Conservation (phyloP, 2,113 vertebrate genomes). For the Muntiacus muntjak region DNA sequence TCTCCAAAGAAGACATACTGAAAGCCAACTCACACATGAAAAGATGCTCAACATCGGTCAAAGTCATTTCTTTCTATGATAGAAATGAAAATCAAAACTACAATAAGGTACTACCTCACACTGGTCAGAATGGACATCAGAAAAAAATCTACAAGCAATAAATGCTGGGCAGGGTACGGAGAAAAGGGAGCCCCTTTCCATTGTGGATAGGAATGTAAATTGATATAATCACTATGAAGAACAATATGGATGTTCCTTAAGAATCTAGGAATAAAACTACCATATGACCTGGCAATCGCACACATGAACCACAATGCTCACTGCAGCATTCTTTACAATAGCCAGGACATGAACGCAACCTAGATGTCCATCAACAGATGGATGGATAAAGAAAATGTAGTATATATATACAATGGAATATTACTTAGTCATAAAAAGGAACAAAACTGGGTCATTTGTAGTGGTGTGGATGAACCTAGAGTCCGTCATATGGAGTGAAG, state of each 20-base stretch:
- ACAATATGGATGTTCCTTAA: not conserved
- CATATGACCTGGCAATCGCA: not conserved
- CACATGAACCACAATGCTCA: not conserved
- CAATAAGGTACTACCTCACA: not conserved
- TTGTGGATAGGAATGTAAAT: not conserved
- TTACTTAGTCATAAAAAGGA: not conserved
- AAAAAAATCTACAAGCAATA: not conserved
- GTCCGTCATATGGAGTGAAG: not conserved
- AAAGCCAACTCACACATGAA: not conserved
- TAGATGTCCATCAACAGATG: not conserved
- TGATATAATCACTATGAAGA: not conserved
- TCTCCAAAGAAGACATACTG: not conserved
- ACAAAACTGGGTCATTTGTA: not conserved
- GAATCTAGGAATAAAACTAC: not conserved
- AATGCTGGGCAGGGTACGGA: not conserved
- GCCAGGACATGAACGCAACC: not conserved
- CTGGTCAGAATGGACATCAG: not conserved
- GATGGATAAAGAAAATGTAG: not conserved
- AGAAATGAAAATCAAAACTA: not conserved
- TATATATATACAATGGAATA: not conserved
- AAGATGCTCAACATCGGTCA: accelerated
- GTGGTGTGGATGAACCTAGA: not conserved
- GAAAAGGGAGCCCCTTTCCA: not conserved
- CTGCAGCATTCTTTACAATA: not conserved
- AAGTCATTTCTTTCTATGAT: not conserved